Evolutionary conservation across 1,140 invertebrate species (phyloP), one percentile per base, ranked within the genome.

Genomic region (Stegodyphus dumicola): DNA sequence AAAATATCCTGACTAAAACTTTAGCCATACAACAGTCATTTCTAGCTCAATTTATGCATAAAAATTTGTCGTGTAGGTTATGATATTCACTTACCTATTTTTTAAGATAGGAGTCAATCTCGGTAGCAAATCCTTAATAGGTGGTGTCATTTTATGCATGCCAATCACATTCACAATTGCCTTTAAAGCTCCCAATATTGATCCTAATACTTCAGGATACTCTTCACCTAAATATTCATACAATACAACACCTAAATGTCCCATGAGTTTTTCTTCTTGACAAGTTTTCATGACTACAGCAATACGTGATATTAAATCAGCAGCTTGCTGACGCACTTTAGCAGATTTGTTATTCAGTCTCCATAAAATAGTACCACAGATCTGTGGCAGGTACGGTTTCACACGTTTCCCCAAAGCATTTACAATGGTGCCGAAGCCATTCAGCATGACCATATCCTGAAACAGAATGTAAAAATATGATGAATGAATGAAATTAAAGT

Each of bases 81-180:
- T 33, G 3, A 33, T 33, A 33, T 33, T 33, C 33, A 54, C 13
- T 51, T 64, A 91, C 91, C 92, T 91, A 89, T 90, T 90, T 89
- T 99, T 99, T 15, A 99, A 92, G 89, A 99, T 99, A 0, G 99
- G 99, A 5, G 99, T 99, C 2, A 99, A 92, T 87, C 98, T 93
- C 0, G 98, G 99, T 33, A 99, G 92, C 1, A 99, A 92, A 93
- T 99, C 99, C 92, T 99, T 99, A 87, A 99, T 99, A 5, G 98
- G 98, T 6, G 99, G 99, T 6, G 97, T 99, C 98, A 99, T 99
- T 92, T 99, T 99, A 0, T 98, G 99, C 98, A 99, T 99, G 89
- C 98, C 98, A 90, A 99, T 99, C 5, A 99, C 99, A 92, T 99
- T 99, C 0, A 99, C 98, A 89, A 99, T 99, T 6, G 96, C 97